A percentile compares a stretch with the other conserved stretches of the same genome.
Conservation (phyloP, 2,888 invertebrate genomes). For the Ichneumon xanthorius region DNA sequence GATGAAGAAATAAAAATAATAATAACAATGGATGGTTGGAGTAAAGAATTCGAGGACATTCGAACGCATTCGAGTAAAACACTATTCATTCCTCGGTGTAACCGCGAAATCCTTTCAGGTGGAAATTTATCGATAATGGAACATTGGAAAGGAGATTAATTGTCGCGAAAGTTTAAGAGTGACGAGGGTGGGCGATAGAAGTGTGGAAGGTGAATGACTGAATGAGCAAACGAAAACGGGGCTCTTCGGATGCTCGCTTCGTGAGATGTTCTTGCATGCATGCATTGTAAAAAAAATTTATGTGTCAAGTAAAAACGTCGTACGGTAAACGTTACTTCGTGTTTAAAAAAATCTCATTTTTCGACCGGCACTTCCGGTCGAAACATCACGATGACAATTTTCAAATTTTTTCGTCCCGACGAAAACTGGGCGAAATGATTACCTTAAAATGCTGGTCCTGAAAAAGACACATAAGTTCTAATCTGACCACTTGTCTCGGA, state of each 20-base stretch:
- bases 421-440: not conserved
- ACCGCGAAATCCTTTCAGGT: conserved; percentile 53
- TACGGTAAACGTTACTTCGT: not conserved
- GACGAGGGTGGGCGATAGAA: conserved; percentile 35
- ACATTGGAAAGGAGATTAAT: conserved; percentile 57
- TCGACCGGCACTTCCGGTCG: too few relatives aligned
- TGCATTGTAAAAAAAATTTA: not conserved
- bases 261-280: not conserved
- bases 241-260: conserved; percentile 4
- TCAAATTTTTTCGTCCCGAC: not conserved
- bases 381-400: too few relatives aligned
- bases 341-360: not conserved
- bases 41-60: conserved; percentile 52
- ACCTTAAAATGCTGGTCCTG: not conserved
- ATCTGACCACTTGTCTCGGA: not conserved
- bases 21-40: conserved; percentile 1
- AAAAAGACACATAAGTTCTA: not conserved
- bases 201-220: conserved; percentile 37
- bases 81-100: conserved; percentile 63
- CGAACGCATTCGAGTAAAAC: conserved; percentile 62
- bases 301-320: not conserved
- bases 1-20: conserved; percentile 48
- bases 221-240: conserved; percentile 10
- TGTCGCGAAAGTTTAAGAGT: conserved; percentile 62
- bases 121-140: conserved; percentile 65